Conservation (phyloP, 2,113 vertebrate genomes). For the Junco hyemalis region DNA sequence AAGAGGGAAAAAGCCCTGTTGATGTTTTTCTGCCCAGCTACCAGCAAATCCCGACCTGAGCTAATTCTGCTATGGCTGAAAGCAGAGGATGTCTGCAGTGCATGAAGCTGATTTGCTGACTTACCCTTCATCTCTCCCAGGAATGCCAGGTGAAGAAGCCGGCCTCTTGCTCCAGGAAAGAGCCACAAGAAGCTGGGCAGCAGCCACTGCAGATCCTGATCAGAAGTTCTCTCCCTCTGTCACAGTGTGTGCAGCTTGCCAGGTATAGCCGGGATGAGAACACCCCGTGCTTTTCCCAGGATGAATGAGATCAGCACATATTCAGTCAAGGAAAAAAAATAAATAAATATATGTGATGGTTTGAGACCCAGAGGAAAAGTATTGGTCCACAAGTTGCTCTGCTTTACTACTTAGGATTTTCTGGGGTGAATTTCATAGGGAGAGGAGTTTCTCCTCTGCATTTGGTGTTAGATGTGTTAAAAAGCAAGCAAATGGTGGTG, state of each 20-base stretch:
- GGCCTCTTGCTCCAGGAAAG: neutral
- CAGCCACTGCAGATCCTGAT: conserved; percentile 43
- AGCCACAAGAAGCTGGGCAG: neutral
- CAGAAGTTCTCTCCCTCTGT: conserved; percentile 38
- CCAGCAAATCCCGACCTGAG: neutral
- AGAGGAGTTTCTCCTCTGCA: neutral
- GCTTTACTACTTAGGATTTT: neutral
- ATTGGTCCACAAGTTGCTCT: neutral
- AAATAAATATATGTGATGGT: neutral
- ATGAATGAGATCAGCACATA: conserved; percentile 69
- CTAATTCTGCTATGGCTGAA: conserved; percentile 25
- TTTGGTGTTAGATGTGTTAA: neutral
- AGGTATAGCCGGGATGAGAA: conserved; percentile 53
- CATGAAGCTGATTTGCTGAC: conserved; percentile 44
- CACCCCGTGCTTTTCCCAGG: conserved; percentile 37
- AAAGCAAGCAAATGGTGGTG: neutral
- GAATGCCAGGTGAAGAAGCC: conserved; percentile 32
- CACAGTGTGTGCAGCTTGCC: conserved; percentile 49
- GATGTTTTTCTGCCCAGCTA: neutral
- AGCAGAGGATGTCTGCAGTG: neutral
- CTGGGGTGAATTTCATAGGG: neutral
- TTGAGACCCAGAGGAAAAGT: neutral
- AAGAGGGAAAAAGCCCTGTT: neutral
- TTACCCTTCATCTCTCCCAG: conserved; percentile 62
- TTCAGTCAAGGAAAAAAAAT: neutral